Conservation (phyloP, 1,140 invertebrate genomes). For the Parasteatoda tepidariorum region DNA sequence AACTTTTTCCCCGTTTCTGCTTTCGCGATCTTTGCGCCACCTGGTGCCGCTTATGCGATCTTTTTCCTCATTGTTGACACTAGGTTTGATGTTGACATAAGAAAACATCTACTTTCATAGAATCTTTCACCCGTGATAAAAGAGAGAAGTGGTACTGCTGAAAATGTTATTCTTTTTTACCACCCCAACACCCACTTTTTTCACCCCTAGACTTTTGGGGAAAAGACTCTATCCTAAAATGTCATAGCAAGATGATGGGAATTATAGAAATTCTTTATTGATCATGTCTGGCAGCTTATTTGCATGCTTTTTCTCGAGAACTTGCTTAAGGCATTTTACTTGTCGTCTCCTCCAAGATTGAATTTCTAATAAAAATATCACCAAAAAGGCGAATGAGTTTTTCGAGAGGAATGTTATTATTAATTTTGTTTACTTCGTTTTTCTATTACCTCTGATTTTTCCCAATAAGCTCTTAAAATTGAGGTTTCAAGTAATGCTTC, state of each 20-base stretch:
- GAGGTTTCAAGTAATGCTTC: neutral
- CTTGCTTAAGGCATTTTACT: conserved; percentile 10
- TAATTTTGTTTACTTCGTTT: neutral
- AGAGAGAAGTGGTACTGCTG: neutral
- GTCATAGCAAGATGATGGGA: neutral
- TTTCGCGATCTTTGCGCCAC: conserved; percentile 14
- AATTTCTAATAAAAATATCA: conserved; percentile 15
- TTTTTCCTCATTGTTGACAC: conserved; percentile 37
- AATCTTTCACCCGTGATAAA: conserved; percentile 1
- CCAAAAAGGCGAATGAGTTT: neutral
- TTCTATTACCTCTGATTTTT: neutral
- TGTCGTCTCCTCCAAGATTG: neutral
- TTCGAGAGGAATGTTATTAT: neutral
- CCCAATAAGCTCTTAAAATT: neutral
- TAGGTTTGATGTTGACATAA: conserved; percentile 56
- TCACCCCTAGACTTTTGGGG: neutral
- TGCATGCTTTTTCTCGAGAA: neutral
- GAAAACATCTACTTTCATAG: conserved; percentile 34
- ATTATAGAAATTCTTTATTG: neutral
- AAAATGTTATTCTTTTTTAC: neutral
- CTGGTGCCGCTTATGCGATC: conserved; percentile 45
- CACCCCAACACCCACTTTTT: neutral
- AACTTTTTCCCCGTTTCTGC: conserved; percentile 29
- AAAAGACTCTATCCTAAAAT: neutral
- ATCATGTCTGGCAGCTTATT: neutral